A percentile compares a stretch with the other conserved stretches of the same genome.
These are phyloP conservation scores for Amblyteles armatorius DNA, from an alignment of 2,888 invertebrate species.

Conservation along the genomic window DNA sequence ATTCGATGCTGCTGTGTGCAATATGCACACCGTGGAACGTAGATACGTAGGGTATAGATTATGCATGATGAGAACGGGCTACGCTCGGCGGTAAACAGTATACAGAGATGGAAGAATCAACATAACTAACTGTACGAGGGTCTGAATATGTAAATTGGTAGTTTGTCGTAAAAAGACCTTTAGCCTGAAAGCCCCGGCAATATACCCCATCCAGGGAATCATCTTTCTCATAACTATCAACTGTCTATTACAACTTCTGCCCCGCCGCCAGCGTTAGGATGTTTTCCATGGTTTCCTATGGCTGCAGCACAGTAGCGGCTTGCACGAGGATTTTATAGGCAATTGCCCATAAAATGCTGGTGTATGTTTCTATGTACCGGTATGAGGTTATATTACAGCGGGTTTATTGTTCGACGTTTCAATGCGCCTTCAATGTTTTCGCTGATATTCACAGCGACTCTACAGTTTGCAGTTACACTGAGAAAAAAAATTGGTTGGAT, in stretches of 20 bases:
- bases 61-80: conserved; percentile 40
- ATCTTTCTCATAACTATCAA: not conserved
- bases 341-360: not conserved
- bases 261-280: not conserved
- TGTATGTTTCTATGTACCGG: not conserved
- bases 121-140: conserved; percentile 6
- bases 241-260: not conserved
- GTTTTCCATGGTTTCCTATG: not conserved
- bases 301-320: not conserved
- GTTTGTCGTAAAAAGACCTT: not conserved
- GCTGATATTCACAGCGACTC: not conserved
- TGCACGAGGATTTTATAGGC: not conserved
- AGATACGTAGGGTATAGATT: conserved; percentile 33
- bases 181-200: not conserved
- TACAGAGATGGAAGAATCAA: conserved; percentile 36
- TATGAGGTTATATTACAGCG: not conserved
- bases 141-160: not conserved
- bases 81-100: conserved; percentile 37
- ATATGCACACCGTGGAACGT: conserved; percentile 22
- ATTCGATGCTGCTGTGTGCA: conserved; percentile 10
- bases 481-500: no score
- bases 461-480: not conserved
- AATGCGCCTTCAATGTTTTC: not conserved
- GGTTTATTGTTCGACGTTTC: not conserved
- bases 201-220: not conserved